phyloP scores from a whole-genome alignment of 2,888 invertebrate species.

The Conomelus anceps region DNA sequence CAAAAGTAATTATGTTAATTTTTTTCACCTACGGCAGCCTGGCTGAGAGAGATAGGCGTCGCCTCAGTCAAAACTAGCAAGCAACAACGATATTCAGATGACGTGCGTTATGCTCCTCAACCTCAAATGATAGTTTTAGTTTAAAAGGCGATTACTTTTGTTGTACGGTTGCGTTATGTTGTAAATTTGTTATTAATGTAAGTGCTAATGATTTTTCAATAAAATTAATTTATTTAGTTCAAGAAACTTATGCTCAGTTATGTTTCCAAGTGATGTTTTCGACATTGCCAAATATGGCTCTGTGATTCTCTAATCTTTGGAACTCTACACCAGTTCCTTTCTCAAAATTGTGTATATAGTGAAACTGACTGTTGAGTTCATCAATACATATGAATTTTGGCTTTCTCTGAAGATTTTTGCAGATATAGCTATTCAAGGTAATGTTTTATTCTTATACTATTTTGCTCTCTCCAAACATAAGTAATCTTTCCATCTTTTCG shows the following conservation, averaged over 20 bases:
- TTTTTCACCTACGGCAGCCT: too few species aligned
- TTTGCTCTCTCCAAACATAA: neutral
- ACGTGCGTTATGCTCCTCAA: neutral
- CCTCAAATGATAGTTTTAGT: conserved; percentile 4
- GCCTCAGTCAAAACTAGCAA: neutral
- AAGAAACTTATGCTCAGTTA: neutral
- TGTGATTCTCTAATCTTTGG: conserved; percentile 32
- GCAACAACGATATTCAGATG: neutral
- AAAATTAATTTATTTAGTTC: neutral
- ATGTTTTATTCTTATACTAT: neutral
- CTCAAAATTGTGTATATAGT: conserved; percentile 7
- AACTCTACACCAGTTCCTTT: conserved; percentile 32
- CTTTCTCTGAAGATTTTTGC: conserved; percentile 4
- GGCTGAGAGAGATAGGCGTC: neutral
- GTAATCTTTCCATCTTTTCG: neutral
- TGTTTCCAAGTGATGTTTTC: conserved; percentile 15
- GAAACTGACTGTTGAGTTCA: neutral
- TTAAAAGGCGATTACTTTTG: conserved; percentile 6
- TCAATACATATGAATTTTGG: neutral
- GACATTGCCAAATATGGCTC: conserved; percentile 34
- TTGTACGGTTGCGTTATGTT: neutral
- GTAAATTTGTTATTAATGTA: neutral
- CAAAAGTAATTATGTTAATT: too few species aligned
- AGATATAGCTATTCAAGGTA: neutral
- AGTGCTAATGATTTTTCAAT: neutral